These are phyloP conservation scores for Cyphomyrmex costatus DNA, from an alignment of 1,140 invertebrate species.

Conservation along the genomic window DNA sequence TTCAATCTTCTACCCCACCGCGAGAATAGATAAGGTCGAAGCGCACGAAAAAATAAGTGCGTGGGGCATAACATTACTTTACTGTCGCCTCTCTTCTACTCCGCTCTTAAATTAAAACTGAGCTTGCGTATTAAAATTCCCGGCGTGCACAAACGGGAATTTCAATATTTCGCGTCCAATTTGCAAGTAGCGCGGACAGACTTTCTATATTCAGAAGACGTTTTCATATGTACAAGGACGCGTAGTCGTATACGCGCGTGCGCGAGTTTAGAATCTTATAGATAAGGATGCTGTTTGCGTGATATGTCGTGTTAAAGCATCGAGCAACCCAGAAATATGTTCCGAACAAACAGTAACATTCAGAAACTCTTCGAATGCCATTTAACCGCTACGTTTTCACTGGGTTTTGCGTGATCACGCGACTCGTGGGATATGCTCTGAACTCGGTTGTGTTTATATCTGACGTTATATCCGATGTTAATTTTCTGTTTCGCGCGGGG, in stretches of 20 bases:
- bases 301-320: not conserved
- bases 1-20: constrained; percentile 31
- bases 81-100: not conserved
- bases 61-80: constrained; percentile 7
- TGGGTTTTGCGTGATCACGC: constrained; percentile 8
- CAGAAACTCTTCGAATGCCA: not conserved
- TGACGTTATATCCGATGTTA: constrained; percentile 28
- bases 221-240: not conserved
- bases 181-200: constrained; percentile 25
- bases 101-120: constrained; percentile 58
- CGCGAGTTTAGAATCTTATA: constrained; percentile 1
- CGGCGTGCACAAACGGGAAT: constrained; percentile 15
- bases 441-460: not conserved
- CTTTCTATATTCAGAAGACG: constrained; percentile 52
- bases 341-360: not conserved
- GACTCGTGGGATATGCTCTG: constrained; percentile 17
- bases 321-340: not conserved
- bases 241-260: not conserved
- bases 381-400: constrained; percentile 2
- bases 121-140: constrained; percentile 31
- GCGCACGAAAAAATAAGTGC: constrained; percentile 12
- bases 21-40: constrained; percentile 9
- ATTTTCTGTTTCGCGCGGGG: constrained; percentile 17
- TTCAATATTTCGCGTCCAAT: constrained; percentile 65
- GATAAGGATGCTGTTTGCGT: constrained; percentile 26